Base-by-base conservation (phyloP, 2,888 invertebrate genomes). In the Ophonus ardosiacus region DNA sequence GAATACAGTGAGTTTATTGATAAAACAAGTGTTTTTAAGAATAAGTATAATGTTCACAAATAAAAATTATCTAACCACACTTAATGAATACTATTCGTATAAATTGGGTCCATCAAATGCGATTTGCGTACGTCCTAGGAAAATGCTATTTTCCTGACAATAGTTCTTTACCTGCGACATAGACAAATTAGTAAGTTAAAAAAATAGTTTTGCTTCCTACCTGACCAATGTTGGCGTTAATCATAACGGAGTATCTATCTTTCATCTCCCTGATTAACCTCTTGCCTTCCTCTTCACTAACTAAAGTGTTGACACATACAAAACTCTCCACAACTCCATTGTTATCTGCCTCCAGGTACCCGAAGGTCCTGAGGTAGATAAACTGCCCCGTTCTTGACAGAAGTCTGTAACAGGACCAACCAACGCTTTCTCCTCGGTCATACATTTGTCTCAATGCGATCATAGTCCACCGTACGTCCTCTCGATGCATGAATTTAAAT, bases 381-480 rank as follows among this genome's bases (percentile, higher is more conserved):
- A 96, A 97, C 88, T 95, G 94, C n/a, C 97, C 97, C 82, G 95
- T 96, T 87, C 96, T 94, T 10, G 96, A 95, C 89, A 95, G 93
- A 21, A 98, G 92, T 68, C 98, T 93, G 89, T 98, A 98, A 88
- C 96, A 97, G n/a, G 97, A 97, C 88, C 95, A 94, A 8, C 97
- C 98, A 90, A 94, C 96, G 87, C 96, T 96, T 89, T 96, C 96
- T 85, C 95, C 95, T 88, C 95, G 94, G 90, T 96, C 96, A 91
- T 97, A 97, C 97, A 97, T 96, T 92, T 97, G 96, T 87, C 96
- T 92, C 85, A 98, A 93, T 0, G 97, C 97, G 89, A 97, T 96
- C 90, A 97, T 95, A 0, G 97, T 96, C 96, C 97, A 97, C 88
- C 96, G 94, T 1, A 96, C 96, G 92, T 98, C 98, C 87, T 97